Percentiles rank a stretch among this genome's conserved stretches.
These are phyloP conservation scores for Geotrupes spiniger DNA, from an alignment of 2,888 invertebrate genomes.

Conservation along the genomic window DNA sequence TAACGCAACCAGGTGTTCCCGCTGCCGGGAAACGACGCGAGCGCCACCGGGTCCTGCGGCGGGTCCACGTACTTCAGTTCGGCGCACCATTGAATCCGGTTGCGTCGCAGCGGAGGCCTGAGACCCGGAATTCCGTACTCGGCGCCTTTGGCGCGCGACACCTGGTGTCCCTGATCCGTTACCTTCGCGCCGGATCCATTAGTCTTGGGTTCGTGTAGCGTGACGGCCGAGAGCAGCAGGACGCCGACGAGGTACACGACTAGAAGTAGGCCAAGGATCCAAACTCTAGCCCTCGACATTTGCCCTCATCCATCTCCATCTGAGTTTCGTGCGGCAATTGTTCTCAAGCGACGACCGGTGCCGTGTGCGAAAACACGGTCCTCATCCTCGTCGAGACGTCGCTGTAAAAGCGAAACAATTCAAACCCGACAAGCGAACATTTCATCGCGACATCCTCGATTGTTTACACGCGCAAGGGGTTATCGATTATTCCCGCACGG, in stretches of 20 bases:
- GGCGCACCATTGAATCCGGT: constrained; percentile 55
- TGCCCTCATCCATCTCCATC: constrained; percentile 21
- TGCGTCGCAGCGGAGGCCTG: constrained; percentile 39
- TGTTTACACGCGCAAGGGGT: too few species aligned
- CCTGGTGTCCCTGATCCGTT: constrained; percentile 15
- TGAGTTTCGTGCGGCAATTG: constrained; percentile 1
- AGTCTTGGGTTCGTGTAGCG: constrained; percentile 45
- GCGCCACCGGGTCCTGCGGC: constrained; percentile 59
- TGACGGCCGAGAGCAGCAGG: constrained; percentile 49
- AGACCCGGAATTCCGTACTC: constrained; percentile 42
- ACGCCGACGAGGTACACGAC: constrained; percentile 49
- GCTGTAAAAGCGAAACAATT: too few species aligned
- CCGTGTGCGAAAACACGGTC: too few species aligned
- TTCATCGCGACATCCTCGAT: too few species aligned
- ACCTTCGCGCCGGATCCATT: constrained; percentile 25
- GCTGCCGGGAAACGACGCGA: constrained; percentile 80
- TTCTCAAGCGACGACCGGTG: too few species aligned
- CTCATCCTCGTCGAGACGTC: too few species aligned
- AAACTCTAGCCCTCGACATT: constrained; percentile 47
- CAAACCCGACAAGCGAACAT: too few species aligned
- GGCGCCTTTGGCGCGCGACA: constrained; percentile 28
- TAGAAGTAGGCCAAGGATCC: constrained; percentile 48
- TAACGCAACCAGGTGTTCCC: constrained; percentile 83
- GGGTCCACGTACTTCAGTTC: constrained; percentile 49
- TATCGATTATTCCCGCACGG: too few species aligned